Evolutionary conservation across 1,140 invertebrate species (phyloP).

Genomic region (Drosophila bifasciata): DNA sequence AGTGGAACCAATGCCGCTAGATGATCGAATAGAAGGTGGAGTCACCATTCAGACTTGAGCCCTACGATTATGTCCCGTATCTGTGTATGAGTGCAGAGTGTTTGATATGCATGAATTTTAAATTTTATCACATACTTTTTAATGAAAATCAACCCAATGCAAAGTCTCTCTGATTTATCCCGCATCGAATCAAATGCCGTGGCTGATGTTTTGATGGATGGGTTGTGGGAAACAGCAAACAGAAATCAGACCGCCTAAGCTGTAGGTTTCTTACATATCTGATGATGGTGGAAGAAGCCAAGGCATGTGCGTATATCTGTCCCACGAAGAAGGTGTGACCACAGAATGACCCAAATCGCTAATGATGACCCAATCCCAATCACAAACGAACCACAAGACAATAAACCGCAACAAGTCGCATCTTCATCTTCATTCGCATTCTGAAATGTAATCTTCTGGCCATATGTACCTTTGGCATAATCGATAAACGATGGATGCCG

Average conservation of each 20-base stretch:
- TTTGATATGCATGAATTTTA: conserved; percentile 19
- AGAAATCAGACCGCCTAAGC: conserved; percentile 19
- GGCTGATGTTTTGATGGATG: conserved; percentile 47
- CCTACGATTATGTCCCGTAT: too few species aligned
- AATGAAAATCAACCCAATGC: conserved; percentile 2
- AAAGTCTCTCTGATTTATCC: neutral
- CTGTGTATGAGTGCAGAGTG: neutral
- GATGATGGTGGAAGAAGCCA: conserved; percentile 6
- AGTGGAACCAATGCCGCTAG: too few species aligned
- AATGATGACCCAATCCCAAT: conserved; percentile 31
- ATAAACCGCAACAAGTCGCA: conserved; percentile 29
- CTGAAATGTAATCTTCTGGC: conserved; percentile 12
- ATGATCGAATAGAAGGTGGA: too few species aligned
- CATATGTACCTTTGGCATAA: conserved; percentile 31
- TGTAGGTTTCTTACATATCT: conserved; percentile 18
- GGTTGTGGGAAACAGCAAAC: neutral
- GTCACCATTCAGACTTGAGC: too few species aligned
- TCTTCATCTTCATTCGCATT: neutral
- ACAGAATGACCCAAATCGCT: conserved; percentile 38
- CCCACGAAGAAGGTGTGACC: conserved; percentile 32
- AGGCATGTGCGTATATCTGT: conserved; percentile 22
- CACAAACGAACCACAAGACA: conserved; percentile 22
- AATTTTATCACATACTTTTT: conserved; percentile 28
- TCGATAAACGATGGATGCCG: conserved; percentile 52
- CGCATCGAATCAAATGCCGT: conserved; percentile 42